These are phyloP conservation scores for Lutjanus argentimaculatus DNA, from an alignment of 2,797 vertebrate genomes.

Conservation along the genomic window DNA sequence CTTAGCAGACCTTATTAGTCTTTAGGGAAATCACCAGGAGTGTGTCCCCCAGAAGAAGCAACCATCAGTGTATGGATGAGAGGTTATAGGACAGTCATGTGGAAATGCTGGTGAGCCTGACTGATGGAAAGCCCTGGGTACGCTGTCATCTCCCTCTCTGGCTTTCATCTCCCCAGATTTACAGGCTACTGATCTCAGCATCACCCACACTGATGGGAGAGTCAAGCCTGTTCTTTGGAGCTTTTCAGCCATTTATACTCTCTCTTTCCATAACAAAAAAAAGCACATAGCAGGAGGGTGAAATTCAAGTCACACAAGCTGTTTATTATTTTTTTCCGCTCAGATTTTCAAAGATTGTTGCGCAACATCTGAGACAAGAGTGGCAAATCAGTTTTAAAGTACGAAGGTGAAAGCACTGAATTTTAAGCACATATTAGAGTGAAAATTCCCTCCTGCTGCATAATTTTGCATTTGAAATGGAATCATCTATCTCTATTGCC, in stretches of 20 bases:
- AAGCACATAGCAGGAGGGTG: neutral
- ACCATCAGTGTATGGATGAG: conserved; percentile 45
- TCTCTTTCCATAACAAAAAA: conserved; percentile 18
- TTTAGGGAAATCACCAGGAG: conserved; percentile 53
- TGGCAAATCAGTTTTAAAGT: conserved; percentile 26
- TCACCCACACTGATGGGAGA: conserved; percentile 44
- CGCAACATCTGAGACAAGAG: conserved; percentile 19
- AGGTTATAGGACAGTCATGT: conserved; percentile 48
- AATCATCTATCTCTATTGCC: neutral
- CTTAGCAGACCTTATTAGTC: conserved; percentile 41
- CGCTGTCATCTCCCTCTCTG: conserved; percentile 43
- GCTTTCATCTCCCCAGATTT: conserved; percentile 63
- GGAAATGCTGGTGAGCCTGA: conserved; percentile 34
- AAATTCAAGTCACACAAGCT: conserved; percentile 30
- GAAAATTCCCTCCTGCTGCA: conserved; percentile 24
- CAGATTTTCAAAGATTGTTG: conserved; percentile 22
- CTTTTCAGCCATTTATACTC: conserved; percentile 30
- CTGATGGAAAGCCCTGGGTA: conserved; percentile 41
- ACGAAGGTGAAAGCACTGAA: conserved; percentile 27
- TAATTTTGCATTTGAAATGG: conserved; percentile 25
- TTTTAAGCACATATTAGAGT: conserved; percentile 36
- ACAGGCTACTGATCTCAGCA: conserved; percentile 59
- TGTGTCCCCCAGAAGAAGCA: conserved; percentile 28
- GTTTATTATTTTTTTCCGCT: conserved; percentile 3
- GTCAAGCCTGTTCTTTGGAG: conserved; percentile 14